These are phyloP conservation scores for Tinamus major DNA, from an alignment of 2,797 vertebrate species.

Conservation along the genomic window DNA sequence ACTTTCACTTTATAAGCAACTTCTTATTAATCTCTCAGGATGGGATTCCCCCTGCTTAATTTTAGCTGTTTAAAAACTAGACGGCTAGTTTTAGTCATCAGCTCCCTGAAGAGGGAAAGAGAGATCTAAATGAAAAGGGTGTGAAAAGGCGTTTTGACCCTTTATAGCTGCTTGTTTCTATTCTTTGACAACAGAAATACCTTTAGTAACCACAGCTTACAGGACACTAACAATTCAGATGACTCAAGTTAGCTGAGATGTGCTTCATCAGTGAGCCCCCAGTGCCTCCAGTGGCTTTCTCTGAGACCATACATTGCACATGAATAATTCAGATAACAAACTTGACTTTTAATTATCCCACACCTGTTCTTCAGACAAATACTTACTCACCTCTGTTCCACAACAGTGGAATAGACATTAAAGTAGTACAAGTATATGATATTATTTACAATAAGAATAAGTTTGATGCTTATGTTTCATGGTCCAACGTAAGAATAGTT, in stretches of 20 bases:
- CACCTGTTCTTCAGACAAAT: not conserved
- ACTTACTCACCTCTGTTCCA: not conserved
- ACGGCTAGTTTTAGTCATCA: not conserved
- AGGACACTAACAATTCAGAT: not conserved
- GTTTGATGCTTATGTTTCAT: not conserved
- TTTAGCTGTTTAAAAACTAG: not conserved
- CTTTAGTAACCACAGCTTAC: not conserved
- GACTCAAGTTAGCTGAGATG: not conserved
- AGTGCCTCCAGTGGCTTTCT: not conserved
- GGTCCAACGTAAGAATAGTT: not conserved
- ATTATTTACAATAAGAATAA: not conserved
- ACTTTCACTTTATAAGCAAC: not conserved
- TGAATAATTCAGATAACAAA: not conserved
- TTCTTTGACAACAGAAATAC: not conserved
- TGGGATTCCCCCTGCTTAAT: not conserved
- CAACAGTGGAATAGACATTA: not conserved
- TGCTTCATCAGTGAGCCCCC: not conserved
- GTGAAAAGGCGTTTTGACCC: not conserved
- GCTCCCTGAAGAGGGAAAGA: not conserved
- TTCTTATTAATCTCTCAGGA: not conserved
- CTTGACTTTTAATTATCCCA: not conserved
- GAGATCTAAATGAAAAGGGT: not conserved
- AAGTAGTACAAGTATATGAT: not conserved
- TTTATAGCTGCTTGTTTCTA: not conserved
- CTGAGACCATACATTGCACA: accelerated